Evolutionary conservation across 64 coral and sea anemone genomes (phyloP), one percentile per base, ranked within the genome.

Genomic region (Montipora cactus): DNA sequence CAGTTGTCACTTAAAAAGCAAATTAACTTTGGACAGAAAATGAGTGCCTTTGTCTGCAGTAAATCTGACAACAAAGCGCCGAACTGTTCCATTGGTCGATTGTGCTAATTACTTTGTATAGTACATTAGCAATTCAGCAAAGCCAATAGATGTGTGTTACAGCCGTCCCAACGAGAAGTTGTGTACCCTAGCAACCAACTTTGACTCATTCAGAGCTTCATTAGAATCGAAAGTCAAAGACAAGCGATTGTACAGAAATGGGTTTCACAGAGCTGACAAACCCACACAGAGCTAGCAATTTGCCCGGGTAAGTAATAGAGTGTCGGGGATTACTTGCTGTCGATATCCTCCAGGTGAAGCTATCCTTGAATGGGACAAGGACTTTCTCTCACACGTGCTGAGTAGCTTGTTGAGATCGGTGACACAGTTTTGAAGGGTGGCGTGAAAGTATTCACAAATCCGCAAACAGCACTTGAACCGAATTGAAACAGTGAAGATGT

Each of bases 251-350:
- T 21, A 51, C 52, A 28, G 70, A 19, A 52, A 98, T 98, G 96
- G 96, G 96, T 53, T 98, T 98, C 51, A 98, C 96, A 0, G 93
- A 98, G 72, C 44, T 98, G 75, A 98, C 93, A 18, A 68, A 90
- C 52, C 96, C 96, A 7, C 93, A 98, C 22, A 86, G 79, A 55
- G 96, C 96, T 16, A 97, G 96, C 37, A 97, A 97, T 53, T 72
- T 97, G 76, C 96, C 96, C 2, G 96, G 96, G 96, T 97, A 45
- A 80, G 92, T 76, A 66, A 9, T 7, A n/a, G 0, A 1, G 7
- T 5, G 37, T 37, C 1, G 2, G 37, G 37, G 0, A 37, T 13
- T 49, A 57, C 58, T 67, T 8, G 5, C 21, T 7, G 47, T 14
- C 13, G 0, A 16, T 64, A 12, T 64, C 3, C 4, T 64, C 11